phyloP scores from a whole-genome alignment of 1,140 invertebrate species.

The Brachionus rubens region DNA sequence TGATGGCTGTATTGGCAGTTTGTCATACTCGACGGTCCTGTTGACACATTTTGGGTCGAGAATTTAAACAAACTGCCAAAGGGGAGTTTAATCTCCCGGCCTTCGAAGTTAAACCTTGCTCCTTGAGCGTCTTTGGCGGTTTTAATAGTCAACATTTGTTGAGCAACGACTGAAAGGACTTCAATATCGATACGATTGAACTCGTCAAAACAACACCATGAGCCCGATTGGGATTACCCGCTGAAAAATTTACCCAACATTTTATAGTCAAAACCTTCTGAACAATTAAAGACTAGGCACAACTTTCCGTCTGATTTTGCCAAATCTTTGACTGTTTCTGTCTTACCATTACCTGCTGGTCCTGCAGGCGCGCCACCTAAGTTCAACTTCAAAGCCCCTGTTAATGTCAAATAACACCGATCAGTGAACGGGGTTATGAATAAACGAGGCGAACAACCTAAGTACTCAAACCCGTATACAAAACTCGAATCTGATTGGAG shows the following conservation, averaged over 20 bases:
- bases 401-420: slow-evolving; percentile 77
- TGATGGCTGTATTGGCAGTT: slow-evolving; percentile 13
- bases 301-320: slow-evolving; percentile 77
- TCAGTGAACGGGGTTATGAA: slow-evolving; percentile 62
- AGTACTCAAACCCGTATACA: slow-evolving; percentile 61
- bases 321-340: slow-evolving; percentile 70
- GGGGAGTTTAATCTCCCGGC: slow-evolving; percentile 60
- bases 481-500: slow-evolving; percentile 62
- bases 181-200: too few species aligned
- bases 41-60: too few species aligned
- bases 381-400: slow-evolving; percentile 76
- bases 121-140: slow-evolving; percentile 52
- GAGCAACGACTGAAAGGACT: slow-evolving; percentile 60
- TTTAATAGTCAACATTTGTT: slow-evolving; percentile 60
- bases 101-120: slow-evolving; percentile 60
- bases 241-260: slow-evolving; percentile 64
- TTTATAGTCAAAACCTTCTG: slow-evolving; percentile 53
- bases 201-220: too few species aligned
- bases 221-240: slow-evolving; percentile 57
- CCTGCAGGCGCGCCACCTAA: slow-evolving; percentile 72
- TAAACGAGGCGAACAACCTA: slow-evolving; percentile 60
- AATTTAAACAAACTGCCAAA: too few species aligned
- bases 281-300: slow-evolving; percentile 52
- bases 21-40: too few species aligned
- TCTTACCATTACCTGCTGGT: slow-evolving; percentile 60